Evolutionary conservation across 2,888 invertebrate genomes (phyloP).

Genomic region (Sabatieria punctata): DNA sequence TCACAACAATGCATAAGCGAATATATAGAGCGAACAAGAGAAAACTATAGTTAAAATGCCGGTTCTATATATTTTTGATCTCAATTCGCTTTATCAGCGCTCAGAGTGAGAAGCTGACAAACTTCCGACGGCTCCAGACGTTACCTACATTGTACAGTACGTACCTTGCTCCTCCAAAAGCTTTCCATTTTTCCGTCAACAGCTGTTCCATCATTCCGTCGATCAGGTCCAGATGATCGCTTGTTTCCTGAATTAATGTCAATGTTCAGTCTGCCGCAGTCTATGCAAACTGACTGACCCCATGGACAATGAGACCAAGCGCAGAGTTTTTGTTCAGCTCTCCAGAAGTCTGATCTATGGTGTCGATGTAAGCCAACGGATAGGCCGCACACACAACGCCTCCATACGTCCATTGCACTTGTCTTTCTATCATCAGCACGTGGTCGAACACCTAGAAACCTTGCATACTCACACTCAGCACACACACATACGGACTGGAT

Average conservation of each 20-base stretch:
- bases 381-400: slow-evolving; percentile 86
- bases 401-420: slow-evolving; percentile 93
- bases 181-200: slow-evolving; percentile 90
- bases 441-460: slow-evolving; percentile 65
- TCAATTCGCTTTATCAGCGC: no score
- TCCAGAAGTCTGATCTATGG: slow-evolving; percentile 74
- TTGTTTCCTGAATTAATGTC: slow-evolving; percentile 53
- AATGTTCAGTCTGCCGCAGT: no score
- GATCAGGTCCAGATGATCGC: slow-evolving; percentile 79
- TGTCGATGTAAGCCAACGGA: slow-evolving; percentile 78
- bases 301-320: slow-evolving; percentile 84
- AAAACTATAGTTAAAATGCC: no score
- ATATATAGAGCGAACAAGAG: no score
- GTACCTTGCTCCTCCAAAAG: slow-evolving; percentile 65
- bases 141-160: slow-evolving; percentile 15
- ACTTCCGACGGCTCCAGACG: not conserved
- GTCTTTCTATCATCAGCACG: slow-evolving; percentile 81
- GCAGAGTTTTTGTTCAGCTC: slow-evolving; percentile 88
- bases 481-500: slow-evolving; percentile 13
- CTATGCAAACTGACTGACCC: slow-evolving; percentile 53
- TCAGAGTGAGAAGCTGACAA: slow-evolving; percentile 11
- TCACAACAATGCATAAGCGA: no score
- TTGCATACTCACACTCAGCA: no score
- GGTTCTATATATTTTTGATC: no score
- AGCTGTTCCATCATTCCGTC: slow-evolving; percentile 85